A percentile compares a stretch with the other conserved stretches of the same genome.
Evolutionary conservation across 2,797 vertebrate species (phyloP).

Genomic region (Alca torda): DNA sequence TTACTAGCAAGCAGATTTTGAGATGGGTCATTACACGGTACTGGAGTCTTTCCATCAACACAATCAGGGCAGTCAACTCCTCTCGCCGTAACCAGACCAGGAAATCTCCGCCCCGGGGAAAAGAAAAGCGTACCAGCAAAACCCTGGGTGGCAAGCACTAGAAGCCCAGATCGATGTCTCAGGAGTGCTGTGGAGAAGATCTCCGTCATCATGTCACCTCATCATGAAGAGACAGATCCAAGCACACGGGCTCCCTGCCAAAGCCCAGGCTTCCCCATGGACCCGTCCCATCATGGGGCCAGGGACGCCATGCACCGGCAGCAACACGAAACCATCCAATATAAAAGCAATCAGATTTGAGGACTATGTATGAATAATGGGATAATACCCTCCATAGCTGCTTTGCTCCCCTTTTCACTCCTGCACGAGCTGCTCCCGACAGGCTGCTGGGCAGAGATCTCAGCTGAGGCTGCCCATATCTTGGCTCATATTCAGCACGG

Average conservation of each 20-base stretch:
- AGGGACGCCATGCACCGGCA: neutral
- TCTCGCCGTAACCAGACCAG: accelerated
- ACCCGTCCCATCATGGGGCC: neutral
- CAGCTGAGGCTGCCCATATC: neutral
- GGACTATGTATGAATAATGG: neutral
- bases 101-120: neutral
- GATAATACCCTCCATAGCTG: neutral
- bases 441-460: neutral
- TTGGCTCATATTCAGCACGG: accelerated
- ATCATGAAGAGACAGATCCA: no score
- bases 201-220: neutral
- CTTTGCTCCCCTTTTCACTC: neutral
- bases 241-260: neutral
- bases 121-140: neutral
- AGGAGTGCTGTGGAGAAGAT: neutral
- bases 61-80: accelerated
- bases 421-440: neutral
- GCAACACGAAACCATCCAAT: accelerated
- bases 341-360: neutral
- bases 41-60: neutral
- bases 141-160: accelerated
- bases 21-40: accelerated
- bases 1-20: neutral
- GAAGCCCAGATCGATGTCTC: neutral
- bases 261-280: neutral